Percentiles rank a stretch among this genome's conserved stretches.
Conservation (phyloP, 2,797 vertebrate species). For the Miopithecus talapoin region DNA sequence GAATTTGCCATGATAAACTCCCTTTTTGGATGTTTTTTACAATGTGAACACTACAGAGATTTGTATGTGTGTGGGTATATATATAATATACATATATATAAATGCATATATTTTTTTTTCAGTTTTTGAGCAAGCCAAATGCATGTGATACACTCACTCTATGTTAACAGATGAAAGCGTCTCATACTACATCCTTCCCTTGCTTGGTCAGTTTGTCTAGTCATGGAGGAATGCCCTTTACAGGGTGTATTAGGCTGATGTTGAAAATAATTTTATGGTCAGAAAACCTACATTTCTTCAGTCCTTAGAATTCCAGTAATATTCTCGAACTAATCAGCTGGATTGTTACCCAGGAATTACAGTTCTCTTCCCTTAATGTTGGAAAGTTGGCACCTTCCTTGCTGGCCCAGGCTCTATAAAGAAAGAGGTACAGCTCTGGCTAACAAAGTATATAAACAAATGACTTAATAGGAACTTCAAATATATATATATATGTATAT, state of each 20-base stretch:
- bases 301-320: not conserved
- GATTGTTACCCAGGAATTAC: slow-evolving; percentile 32
- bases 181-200: not conserved
- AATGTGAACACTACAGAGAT: not conserved
- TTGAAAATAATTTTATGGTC: not conserved
- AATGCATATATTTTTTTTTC: not conserved
- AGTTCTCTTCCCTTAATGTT: not conserved
- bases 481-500: not conserved
- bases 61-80: not conserved
- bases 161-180: not conserved
- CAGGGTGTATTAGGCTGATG: not conserved
- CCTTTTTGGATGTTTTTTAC: not conserved
- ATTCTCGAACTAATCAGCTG: slow-evolving; percentile 41
- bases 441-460: slow-evolving; percentile 44
- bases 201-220: not conserved
- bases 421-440: slow-evolving; percentile 23
- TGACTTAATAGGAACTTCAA: not conserved
- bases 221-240: not conserved
- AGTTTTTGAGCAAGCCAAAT: not conserved
- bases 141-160: not conserved
- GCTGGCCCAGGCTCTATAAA: not conserved
- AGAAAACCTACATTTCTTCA: not conserved
- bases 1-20: not conserved
- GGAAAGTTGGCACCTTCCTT: not conserved
- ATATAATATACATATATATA: too few species aligned